Conservation (phyloP, 2,797 vertebrate species). For the Poeciliopsis paucimaculata region DNA sequence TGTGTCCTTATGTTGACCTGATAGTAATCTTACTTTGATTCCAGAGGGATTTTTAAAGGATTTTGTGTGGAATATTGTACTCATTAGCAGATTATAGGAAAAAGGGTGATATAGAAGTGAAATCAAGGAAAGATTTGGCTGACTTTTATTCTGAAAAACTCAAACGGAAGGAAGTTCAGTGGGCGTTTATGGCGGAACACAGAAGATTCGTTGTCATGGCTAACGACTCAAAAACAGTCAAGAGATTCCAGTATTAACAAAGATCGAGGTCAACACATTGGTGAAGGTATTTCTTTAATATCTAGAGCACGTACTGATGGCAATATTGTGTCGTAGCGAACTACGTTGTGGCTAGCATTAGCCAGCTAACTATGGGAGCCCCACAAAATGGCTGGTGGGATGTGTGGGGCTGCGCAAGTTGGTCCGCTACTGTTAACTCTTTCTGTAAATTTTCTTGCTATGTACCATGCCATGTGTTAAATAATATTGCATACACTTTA, state of each 20-base stretch:
- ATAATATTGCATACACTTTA: not conserved
- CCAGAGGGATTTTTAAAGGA: too few species aligned
- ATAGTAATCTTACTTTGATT: too few species aligned
- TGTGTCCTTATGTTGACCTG: too few species aligned
- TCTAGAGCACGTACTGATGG: not conserved
- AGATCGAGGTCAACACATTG: not conserved
- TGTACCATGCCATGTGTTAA: not conserved
- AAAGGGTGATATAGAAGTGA: not conserved
- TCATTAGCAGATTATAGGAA: not conserved
- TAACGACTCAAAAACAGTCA: not conserved
- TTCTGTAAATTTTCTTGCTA: not conserved
- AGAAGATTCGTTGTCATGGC: not conserved
- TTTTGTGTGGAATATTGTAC: not conserved
- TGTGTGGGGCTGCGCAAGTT: not conserved
- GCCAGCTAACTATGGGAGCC: not conserved
- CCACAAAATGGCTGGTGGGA: not conserved
- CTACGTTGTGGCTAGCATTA: not conserved
- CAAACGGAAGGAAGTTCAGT: not conserved
- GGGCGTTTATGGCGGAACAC: not conserved
- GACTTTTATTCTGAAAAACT: not conserved
- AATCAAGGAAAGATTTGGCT: not conserved
- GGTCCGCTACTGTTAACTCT: not conserved
- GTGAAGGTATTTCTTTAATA: slow-evolving; percentile 50
- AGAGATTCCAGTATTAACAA: not conserved
- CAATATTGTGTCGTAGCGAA: not conserved